Percentiles rank a stretch among this genome's conserved stretches.
Conservation (phyloP, 2,888 invertebrate genomes). For the Epistrophe eligans region DNA sequence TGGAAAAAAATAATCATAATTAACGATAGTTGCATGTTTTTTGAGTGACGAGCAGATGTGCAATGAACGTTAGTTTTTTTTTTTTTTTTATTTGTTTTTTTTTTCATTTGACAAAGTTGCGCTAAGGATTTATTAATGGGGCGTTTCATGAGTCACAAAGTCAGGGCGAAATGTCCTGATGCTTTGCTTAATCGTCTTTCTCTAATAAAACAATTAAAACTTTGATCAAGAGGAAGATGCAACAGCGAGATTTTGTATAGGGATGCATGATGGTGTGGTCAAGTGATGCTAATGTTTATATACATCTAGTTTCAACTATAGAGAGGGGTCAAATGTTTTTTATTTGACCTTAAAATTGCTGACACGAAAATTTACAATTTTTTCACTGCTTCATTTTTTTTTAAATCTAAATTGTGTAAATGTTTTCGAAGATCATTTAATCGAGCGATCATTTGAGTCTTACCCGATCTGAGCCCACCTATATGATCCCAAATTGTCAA, state of each 20-base stretch:
- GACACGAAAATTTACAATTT: background rate
- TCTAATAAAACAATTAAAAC: constrained; percentile 28
- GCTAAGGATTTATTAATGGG: constrained; percentile 70
- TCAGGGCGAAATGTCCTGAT: constrained; percentile 38
- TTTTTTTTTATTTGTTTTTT: too few species aligned
- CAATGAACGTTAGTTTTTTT: background rate
- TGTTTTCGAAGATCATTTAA: background rate
- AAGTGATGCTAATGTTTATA: constrained; percentile 1
- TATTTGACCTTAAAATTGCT: background rate
- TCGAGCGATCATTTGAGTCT: too few species aligned
- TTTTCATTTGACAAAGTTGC: constrained; percentile 25
- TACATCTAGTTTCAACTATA: background rate
- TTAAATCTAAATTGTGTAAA: background rate
- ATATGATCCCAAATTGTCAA: too few species aligned
- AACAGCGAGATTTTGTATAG: background rate
- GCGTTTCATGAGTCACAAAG: constrained; percentile 63
- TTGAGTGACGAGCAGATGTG: constrained; percentile 63
- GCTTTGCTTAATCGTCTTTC: constrained; percentile 18
- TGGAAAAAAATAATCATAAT: constrained; percentile 58
- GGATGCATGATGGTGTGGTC: constrained; percentile 14
- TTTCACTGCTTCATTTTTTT: background rate
- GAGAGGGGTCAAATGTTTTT: constrained; percentile 6
- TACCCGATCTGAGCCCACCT: too few species aligned
- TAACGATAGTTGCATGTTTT: constrained; percentile 71
- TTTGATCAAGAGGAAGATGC: constrained; percentile 12